These are phyloP conservation scores for Heteromurus nitidus DNA, from an alignment of 2,888 invertebrate species.

Conservation along the genomic window DNA sequence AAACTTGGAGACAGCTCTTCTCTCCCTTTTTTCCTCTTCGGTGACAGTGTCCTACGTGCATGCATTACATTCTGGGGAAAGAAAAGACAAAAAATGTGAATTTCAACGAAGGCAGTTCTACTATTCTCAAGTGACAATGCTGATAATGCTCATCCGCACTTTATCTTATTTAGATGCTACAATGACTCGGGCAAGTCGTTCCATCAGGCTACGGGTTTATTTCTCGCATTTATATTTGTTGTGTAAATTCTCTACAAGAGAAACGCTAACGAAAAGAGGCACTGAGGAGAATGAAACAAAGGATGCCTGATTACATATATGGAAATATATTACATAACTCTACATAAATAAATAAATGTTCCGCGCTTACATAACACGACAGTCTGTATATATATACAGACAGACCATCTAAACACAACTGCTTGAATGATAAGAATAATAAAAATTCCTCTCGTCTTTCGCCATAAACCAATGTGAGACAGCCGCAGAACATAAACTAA, in stretches of 20 bases:
- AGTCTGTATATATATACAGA: neutral
- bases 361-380: neutral
- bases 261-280: neutral
- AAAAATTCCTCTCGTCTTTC: neutral
- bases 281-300: conserved; percentile 10
- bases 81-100: conserved; percentile 21
- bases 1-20: conserved; percentile 32
- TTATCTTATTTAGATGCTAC: conserved; percentile 52
- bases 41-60: conserved; percentile 6
- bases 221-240: conserved; percentile 37
- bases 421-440: neutral
- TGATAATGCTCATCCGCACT: conserved; percentile 47
- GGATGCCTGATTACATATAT: conserved; percentile 14
- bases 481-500: neutral
- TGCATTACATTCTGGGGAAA: conserved; percentile 1
- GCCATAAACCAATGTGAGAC: neutral
- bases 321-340: conserved; percentile 17
- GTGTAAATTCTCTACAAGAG: conserved; percentile 20
- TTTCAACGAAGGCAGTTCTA: conserved; percentile 23
- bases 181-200: neutral
- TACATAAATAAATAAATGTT: conserved; percentile 2
- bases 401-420: conserved; percentile 9
- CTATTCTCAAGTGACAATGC: conserved; percentile 31
- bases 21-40: neutral
- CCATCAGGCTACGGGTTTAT: conserved; percentile 11